Conservation (phyloP, 2,888 invertebrate species). For the Parnassius glacialis region DNA sequence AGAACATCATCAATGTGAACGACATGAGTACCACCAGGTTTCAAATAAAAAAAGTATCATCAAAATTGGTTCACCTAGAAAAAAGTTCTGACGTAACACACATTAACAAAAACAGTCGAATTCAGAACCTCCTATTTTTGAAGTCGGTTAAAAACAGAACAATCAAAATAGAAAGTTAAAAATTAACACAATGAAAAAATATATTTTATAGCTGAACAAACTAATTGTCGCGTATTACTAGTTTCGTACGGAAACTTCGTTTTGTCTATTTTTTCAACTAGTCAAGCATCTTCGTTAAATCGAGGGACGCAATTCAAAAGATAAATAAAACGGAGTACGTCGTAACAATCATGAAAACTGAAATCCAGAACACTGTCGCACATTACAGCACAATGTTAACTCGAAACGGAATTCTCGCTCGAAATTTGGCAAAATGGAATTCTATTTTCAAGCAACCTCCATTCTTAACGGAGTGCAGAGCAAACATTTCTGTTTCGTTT, state of each 20-base stretch:
- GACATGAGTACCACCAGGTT: too few species aligned
- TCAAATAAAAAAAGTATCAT: too few species aligned
- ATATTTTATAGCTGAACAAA: not conserved
- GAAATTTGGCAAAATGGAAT: conserved; percentile 39
- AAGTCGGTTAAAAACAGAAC: too few species aligned
- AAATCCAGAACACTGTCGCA: conserved; percentile 24
- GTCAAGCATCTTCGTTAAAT: conserved; percentile 24
- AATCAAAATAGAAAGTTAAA: too few species aligned
- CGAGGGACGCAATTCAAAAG: conserved; percentile 23
- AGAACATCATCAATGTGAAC: too few species aligned
- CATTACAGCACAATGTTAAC: conserved; percentile 25
- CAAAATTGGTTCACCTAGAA: too few species aligned
- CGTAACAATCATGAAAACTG: conserved; percentile 26
- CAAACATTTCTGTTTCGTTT: conserved; percentile 48
- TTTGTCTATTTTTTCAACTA: conserved; percentile 12
- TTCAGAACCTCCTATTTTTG: too few species aligned
- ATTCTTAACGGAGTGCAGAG: conserved; percentile 36
- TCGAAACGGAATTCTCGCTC: conserved; percentile 26
- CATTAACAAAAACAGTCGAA: too few species aligned
- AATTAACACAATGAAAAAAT: too few species aligned
- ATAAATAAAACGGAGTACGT: conserved; percentile 22
- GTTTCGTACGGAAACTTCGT: conserved; percentile 8
- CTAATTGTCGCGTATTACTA: not conserved
- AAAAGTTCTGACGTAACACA: too few species aligned
- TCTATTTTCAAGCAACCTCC: conserved; percentile 38